A percentile compares a stretch with the other conserved stretches of the same genome.
Conservation (phyloP, 2,113 vertebrate species). For the Polypterus bichir region DNA sequence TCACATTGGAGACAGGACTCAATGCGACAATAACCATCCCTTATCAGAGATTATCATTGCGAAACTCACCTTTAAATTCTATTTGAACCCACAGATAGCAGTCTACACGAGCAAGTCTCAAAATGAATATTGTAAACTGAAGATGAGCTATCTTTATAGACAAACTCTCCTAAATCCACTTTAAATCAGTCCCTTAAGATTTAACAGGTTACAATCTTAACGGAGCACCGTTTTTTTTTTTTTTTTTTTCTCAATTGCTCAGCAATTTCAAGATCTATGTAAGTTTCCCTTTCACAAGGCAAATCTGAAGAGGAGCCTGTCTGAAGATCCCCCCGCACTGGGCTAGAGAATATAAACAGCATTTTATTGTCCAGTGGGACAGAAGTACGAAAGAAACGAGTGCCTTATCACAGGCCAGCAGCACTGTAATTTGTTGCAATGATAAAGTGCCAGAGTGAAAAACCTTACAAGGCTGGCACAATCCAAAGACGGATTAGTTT, state of each 20-base stretch:
- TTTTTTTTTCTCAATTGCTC: conserved; percentile 10
- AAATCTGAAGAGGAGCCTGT: conserved; percentile 47
- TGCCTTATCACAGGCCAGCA: conserved; percentile 86
- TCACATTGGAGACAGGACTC: no score
- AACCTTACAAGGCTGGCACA: conserved; percentile 84
- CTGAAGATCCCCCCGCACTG: conserved; percentile 54
- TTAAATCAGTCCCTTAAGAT: conserved; percentile 35
- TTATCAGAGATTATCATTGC: no score
- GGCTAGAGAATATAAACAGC: conserved; percentile 73
- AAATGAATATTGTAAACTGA: conserved; percentile 34
- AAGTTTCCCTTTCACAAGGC: conserved; percentile 39
- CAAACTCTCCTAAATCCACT: conserved; percentile 32
- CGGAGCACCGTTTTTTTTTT: neutral
- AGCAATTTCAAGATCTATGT: conserved; percentile 34
- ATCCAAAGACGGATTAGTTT: conserved; percentile 84
- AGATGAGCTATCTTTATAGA: conserved; percentile 18
- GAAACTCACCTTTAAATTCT: conserved; percentile 3
- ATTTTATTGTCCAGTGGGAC: conserved; percentile 67
- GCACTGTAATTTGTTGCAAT: conserved; percentile 74
- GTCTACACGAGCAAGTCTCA: conserved; percentile 37
- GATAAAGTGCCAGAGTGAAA: conserved; percentile 76
- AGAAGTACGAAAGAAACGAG: conserved; percentile 57
- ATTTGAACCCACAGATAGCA: conserved; percentile 40
- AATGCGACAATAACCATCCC: no score
- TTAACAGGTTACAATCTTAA: conserved; percentile 23